Evolutionary conservation across 2,113 vertebrate genomes (phyloP), one percentile per base, ranked within the genome.

Genomic region (Pterocles gutturalis): DNA sequence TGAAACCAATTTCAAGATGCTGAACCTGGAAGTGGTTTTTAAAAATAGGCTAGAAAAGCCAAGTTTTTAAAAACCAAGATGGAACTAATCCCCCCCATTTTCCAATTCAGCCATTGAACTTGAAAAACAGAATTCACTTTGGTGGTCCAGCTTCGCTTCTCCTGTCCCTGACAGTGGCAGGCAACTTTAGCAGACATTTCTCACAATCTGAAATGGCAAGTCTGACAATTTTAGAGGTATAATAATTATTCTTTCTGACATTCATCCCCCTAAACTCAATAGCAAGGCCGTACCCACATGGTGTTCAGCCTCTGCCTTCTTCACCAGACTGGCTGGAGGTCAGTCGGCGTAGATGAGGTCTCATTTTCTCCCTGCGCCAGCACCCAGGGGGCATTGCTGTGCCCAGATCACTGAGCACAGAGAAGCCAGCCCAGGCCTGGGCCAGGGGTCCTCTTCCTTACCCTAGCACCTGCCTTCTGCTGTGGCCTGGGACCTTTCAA

Each of bases 321-420:
- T 81, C 55, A 51, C 26, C 29, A 66, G 28, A 8, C 67, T 69
- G 45, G 26, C 64, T 75, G 33, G n/a, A 84, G 5, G 13, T 75
- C 13, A 60, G 48, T 7, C 1, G 1, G 17, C 1, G 1, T 6
- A 65, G 22, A 10, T 46, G 53, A 70, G 5, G 17, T 70, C 28
- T 77, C 14, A 10, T 75, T 58, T 89, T 60, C 33, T 22, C 17
- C 3, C 0, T 13, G 64, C 8, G 17, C 24, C 53, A 72, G 46
- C 2, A 1, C 28, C 21, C 19, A 64, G 54, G 10, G 14, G 14
- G 18, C 36, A 78, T 31, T 1, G 0, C 9, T 2, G 0, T 58
- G 46, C 7, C 10, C 51, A 75, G 31, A 45, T 61, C n/a, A 20
- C 17, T 38, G 51, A 71, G n/a, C 12, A 33, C 46, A 73, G 46